Evolutionary conservation across 2,888 invertebrate species (phyloP).

Genomic region (Limnephilus rhombicus): DNA sequence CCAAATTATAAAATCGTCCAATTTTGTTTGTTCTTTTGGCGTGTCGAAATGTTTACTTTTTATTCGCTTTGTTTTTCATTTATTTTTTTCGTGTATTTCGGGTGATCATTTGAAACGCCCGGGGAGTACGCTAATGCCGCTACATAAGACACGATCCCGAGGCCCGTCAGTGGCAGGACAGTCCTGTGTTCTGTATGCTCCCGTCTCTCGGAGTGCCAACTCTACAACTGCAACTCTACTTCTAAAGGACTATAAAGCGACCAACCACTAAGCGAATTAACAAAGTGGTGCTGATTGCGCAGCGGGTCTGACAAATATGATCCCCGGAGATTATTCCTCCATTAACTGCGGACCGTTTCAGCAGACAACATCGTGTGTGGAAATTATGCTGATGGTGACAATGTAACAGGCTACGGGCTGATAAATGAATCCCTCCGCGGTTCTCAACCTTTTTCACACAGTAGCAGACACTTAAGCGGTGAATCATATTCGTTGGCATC

Average conservation of each 20-base stretch:
- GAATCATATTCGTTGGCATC: not conserved
- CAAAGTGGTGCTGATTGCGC: conserved; percentile 33
- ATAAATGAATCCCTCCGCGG: not conserved
- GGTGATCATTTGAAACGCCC: conserved; percentile 56
- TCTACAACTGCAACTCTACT: not conserved
- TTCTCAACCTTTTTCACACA: not conserved
- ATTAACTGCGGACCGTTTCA: not conserved
- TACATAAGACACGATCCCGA: not conserved
- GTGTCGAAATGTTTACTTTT: conserved; percentile 65
- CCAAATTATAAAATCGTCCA: conserved; percentile 67
- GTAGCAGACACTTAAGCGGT: not conserved
- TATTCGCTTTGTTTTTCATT: conserved; percentile 50
- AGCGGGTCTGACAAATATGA: conserved; percentile 19
- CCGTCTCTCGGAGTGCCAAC: not conserved
- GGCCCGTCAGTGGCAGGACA: not conserved
- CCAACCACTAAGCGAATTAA: conserved; percentile 18
- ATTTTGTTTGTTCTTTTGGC: conserved; percentile 66
- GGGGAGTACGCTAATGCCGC: conserved; percentile 42
- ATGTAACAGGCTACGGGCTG: not conserved
- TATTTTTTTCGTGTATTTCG: conserved; percentile 57
- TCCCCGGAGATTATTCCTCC: conserved; percentile 20
- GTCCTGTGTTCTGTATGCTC: not conserved
- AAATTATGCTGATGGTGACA: not conserved
- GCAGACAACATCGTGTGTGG: not conserved
- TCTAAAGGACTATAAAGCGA: conserved; percentile 3